Evolutionary conservation across 2,113 vertebrate species (phyloP).

Genomic region (Phoxinus phoxinus): DNA sequence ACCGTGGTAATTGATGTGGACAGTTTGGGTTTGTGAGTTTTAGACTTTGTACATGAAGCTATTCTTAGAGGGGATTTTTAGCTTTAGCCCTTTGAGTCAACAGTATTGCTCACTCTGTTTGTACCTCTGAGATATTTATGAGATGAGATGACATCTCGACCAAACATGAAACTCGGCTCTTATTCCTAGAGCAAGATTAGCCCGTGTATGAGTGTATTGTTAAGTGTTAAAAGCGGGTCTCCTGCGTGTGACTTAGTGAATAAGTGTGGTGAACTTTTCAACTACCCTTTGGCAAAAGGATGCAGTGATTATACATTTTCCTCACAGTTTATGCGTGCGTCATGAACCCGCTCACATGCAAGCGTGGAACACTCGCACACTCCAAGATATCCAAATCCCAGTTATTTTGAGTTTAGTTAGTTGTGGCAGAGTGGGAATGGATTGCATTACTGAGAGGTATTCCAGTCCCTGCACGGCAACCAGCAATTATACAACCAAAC

Average conservation of each 20-base stretch:
- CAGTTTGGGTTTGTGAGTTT: neutral
- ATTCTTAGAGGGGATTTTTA: constrained; percentile 13
- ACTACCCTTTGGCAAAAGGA: neutral
- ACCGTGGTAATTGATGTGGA: neutral
- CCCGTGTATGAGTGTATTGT: neutral
- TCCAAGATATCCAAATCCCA: neutral
- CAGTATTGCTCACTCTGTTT: constrained; percentile 1
- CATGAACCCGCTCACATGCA: constrained; percentile 13
- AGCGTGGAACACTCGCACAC: neutral
- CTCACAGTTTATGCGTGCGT: constrained; percentile 7
- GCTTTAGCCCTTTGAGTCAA: neutral
- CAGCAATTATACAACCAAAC: neutral
- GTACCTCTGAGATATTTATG: constrained; percentile 6
- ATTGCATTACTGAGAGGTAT: neutral
- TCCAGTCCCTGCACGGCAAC: neutral
- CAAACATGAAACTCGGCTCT: neutral
- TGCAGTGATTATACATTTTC: neutral
- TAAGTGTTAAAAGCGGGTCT: constrained; percentile 9
- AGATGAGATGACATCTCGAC: neutral
- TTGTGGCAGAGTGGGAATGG: neutral
- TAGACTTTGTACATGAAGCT: constrained; percentile 27
- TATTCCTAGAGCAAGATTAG: neutral
- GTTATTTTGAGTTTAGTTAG: neutral
- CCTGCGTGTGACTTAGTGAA: neutral
- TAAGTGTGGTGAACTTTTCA: constrained; percentile 20